phyloP scores from a whole-genome alignment of 2,888 invertebrate species.

The Rambutsinella grinnellia region DNA sequence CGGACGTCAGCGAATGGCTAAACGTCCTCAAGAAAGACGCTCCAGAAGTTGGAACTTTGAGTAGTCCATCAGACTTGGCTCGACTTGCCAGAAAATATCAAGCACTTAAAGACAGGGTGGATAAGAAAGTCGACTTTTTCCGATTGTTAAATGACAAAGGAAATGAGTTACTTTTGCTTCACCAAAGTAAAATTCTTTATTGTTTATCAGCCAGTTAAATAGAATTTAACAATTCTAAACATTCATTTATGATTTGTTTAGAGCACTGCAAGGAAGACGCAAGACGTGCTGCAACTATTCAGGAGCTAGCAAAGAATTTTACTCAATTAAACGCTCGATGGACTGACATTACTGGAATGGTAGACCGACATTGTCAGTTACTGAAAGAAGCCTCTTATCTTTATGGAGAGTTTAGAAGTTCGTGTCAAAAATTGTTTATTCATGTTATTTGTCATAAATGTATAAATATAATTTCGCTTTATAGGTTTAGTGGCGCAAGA shows the following conservation, averaged over 20 bases:
- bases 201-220: too few species aligned
- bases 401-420: conserved; percentile 78
- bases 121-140: conserved; percentile 77
- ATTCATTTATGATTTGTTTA: conserved; percentile 4
- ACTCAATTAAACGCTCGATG: conserved; percentile 80
- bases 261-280: conserved; percentile 59
- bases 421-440: conserved; percentile 2
- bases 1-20: conserved; percentile 76
- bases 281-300: conserved; percentile 69
- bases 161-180: conserved; percentile 67
- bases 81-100: conserved; percentile 80
- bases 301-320: conserved; percentile 76
- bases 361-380: conserved; percentile 74
- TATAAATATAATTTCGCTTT: conserved; percentile 53
- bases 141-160: conserved; percentile 79
- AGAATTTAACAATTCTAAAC: too few species aligned
- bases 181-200: conserved; percentile 61
- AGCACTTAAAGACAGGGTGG: conserved; percentile 79
- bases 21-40: conserved; percentile 75
- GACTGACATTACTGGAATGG: conserved; percentile 80
- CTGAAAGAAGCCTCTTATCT: conserved; percentile 83
- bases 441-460: neutral
- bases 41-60: conserved; percentile 71
- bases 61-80: conserved; percentile 76
- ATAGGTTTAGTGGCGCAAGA: conserved; percentile 83